Percentiles rank a stretch among this genome's conserved stretches.
phyloP scores from a whole-genome alignment of 2,888 invertebrate genomes.

The Limnephilus marmoratus region DNA sequence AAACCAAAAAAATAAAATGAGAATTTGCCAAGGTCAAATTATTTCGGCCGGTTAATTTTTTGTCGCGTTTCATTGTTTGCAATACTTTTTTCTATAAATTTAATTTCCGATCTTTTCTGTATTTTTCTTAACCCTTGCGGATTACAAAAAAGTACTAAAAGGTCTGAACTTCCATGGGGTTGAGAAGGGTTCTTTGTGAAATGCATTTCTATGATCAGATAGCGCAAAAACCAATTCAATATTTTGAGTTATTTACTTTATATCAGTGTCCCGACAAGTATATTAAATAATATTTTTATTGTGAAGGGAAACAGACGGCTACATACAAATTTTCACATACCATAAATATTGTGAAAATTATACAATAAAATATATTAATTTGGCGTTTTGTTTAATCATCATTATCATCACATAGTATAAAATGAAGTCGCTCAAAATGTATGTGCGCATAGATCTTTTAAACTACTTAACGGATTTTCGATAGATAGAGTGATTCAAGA shows the following conservation, averaged over 20 bases:
- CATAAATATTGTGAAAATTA: background rate
- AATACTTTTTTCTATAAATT: conserved; percentile 43
- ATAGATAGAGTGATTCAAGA: too few relatives aligned
- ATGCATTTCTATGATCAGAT: conserved; percentile 29
- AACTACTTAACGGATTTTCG: too few relatives aligned
- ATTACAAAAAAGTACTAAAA: conserved; percentile 56
- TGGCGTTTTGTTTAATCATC: too few relatives aligned
- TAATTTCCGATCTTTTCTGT: conserved; percentile 61
- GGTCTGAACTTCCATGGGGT: conserved; percentile 49
- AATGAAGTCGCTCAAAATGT: too few relatives aligned
- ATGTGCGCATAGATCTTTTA: too few relatives aligned
- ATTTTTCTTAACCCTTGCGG: conserved; percentile 64
- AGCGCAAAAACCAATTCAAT: conserved; percentile 35
- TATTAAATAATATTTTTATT: background rate
- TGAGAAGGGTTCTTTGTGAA: conserved; percentile 35
- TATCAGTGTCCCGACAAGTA: background rate
- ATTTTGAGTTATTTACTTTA: conserved; percentile 40
- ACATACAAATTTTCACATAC: too few relatives aligned
- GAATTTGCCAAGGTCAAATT: conserved; percentile 64
- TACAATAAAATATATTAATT: background rate
- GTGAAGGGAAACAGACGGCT: background rate
- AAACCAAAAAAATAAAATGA: conserved; percentile 49
- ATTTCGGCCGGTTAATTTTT: conserved; percentile 59
- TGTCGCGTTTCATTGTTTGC: conserved; percentile 51
- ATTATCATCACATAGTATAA: too few relatives aligned